A percentile compares a stretch with the other conserved stretches of the same genome.
phyloP scores from a whole-genome alignment of 2,113 vertebrate genomes.

The rabbit (Oryctolagus cuniculus) region DNA sequence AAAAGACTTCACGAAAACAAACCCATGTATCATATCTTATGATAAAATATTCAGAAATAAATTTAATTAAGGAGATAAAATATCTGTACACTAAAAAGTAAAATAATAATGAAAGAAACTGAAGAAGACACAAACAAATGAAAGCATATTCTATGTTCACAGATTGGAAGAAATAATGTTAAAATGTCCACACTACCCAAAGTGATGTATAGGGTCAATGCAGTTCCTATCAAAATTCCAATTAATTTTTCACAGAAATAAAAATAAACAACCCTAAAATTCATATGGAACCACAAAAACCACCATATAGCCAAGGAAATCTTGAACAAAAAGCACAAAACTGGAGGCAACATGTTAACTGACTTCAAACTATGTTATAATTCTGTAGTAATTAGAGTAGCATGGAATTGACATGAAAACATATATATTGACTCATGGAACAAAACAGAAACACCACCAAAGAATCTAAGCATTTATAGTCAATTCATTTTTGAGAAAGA shows the following conservation, averaged over 20 bases:
- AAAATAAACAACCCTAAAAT: background rate
- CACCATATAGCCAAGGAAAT: background rate
- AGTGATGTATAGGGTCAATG: background rate
- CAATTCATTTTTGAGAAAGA: too few species aligned
- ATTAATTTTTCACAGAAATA: background rate
- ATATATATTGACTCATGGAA: too few species aligned
- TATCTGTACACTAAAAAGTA: background rate
- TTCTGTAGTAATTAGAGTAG: too few species aligned
- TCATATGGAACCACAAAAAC: background rate
- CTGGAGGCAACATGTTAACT: too few species aligned
- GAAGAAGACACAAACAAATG: background rate
- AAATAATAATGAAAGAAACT: background rate
- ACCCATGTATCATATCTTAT: too few species aligned
- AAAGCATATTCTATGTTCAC: background rate
- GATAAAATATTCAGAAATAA: background rate
- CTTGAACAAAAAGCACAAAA: background rate
- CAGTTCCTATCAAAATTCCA: background rate
- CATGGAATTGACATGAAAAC: too few species aligned
- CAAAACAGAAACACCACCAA: too few species aligned
- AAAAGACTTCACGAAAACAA: background rate
- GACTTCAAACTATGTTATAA: too few species aligned
- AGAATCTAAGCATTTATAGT: too few species aligned
- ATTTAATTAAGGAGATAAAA: background rate
- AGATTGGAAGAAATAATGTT: background rate
- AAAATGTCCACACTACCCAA: background rate